Evolutionary conservation across 2,888 invertebrate genomes (phyloP).

Genomic region (Eledona agricola): DNA sequence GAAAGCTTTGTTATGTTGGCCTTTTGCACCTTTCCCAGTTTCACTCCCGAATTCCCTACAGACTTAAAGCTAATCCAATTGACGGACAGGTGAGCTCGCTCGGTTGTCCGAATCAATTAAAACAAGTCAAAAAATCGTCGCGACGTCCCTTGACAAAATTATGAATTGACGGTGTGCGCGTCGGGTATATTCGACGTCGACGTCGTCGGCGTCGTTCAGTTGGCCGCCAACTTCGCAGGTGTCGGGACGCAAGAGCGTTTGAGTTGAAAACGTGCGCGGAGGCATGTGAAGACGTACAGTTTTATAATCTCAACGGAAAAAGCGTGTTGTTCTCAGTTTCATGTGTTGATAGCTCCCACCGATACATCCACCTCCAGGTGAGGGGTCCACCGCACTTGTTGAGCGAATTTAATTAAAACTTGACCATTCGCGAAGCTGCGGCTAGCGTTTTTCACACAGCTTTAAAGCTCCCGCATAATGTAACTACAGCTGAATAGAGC

Average conservation of each 20-base stretch:
- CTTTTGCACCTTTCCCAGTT: constrained; percentile 26
- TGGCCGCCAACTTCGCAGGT: constrained; percentile 57
- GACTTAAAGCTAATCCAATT: too few species aligned
- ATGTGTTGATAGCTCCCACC: neutral
- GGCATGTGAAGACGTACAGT: constrained; percentile 34
- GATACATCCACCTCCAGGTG: neutral
- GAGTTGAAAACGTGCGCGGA: constrained; percentile 40
- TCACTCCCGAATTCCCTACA: too few species aligned
- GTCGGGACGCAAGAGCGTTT: constrained; percentile 53
- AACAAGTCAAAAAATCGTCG: constrained; percentile 9
- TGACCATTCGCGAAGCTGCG: too few species aligned
- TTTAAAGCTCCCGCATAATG: too few species aligned
- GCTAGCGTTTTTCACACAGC: too few species aligned
- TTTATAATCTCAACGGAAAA: neutral
- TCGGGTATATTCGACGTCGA: constrained; percentile 46
- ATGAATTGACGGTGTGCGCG: constrained; percentile 44
- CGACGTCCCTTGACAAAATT: constrained; percentile 27
- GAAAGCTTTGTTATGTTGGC: constrained; percentile 28
- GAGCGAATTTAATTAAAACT: too few species aligned
- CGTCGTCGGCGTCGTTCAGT: constrained; percentile 56
- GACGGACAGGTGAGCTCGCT: constrained; percentile 16
- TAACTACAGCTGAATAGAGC: constrained; percentile 13
- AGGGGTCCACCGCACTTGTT: too few species aligned
- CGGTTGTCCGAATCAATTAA: constrained; percentile 26
- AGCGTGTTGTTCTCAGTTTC: constrained; percentile 1